Percentiles rank a stretch among this genome's conserved stretches.
Evolutionary conservation across 2,888 invertebrate genomes (phyloP).

Genomic region (Micropterix aruncella): DNA sequence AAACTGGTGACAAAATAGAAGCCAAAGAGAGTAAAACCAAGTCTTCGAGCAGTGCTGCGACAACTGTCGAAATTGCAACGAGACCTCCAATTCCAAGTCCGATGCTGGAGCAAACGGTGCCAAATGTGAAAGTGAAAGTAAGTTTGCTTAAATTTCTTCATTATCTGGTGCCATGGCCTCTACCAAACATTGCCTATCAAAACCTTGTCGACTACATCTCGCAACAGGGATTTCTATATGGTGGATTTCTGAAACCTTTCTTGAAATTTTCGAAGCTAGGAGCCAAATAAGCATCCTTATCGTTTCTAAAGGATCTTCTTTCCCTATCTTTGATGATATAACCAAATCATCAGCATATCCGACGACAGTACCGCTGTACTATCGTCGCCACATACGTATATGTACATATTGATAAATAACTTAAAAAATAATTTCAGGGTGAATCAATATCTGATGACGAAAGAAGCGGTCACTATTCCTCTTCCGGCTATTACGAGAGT

Average conservation of each 20-base stretch:
- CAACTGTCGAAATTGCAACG: slow-evolving; percentile 5
- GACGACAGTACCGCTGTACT: no score
- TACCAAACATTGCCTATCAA: no score
- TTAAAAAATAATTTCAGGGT: slow-evolving; percentile 22
- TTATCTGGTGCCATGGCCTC: no score
- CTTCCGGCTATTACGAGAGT: slow-evolving; percentile 63
- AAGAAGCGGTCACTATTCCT: slow-evolving; percentile 55
- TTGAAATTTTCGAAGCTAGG: no score
- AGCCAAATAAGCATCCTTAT: no score
- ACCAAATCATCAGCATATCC: no score
- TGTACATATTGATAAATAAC: background rate
- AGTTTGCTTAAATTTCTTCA: background rate
- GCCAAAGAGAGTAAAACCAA: slow-evolving; percentile 4
- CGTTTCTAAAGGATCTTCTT: no score
- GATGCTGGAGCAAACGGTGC: slow-evolving; percentile 12
- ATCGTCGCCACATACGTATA: background rate
- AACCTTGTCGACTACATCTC: no score
- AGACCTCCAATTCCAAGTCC: slow-evolving; percentile 11
- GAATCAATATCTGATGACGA: slow-evolving; percentile 53
- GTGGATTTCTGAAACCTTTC: no score
- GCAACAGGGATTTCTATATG: no score
- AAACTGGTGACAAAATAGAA: slow-evolving; percentile 6
- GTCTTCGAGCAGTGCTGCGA: slow-evolving; percentile 5
- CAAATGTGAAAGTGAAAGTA: slow-evolving; percentile 8
- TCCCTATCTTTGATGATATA: no score